phyloP scores from a whole-genome alignment of 92 coral and sea anemone species.

The Muricea muricata region DNA sequence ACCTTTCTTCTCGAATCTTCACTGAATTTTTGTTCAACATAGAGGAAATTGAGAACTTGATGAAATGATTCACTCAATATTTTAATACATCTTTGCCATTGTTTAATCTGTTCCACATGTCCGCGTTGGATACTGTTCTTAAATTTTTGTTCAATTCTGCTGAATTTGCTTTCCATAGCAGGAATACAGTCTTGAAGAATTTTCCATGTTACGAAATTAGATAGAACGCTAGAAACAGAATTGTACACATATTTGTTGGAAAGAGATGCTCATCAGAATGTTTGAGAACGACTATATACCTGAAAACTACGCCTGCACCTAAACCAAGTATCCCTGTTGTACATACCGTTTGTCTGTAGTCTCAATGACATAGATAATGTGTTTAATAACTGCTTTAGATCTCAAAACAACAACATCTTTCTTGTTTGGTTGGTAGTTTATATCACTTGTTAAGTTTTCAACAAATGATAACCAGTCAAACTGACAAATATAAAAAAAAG shows the following conservation, averaged over 20 bases:
- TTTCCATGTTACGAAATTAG: slow-evolving; percentile 40
- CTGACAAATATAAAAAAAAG: slow-evolving; percentile 27
- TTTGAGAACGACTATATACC: too few species aligned
- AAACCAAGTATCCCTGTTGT: too few species aligned
- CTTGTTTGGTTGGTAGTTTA: slow-evolving; percentile 53
- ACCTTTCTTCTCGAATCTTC: slow-evolving; percentile 74
- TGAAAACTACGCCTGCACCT: too few species aligned
- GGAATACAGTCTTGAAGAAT: slow-evolving; percentile 31
- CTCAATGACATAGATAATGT: slow-evolving; percentile 48
- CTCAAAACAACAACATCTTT: slow-evolving; percentile 66
- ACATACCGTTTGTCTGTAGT: slow-evolving; percentile 74
- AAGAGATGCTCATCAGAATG: neutral
- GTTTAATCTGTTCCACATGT: neutral
- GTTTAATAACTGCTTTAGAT: slow-evolving; percentile 55
- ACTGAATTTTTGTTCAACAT: slow-evolving; percentile 76
- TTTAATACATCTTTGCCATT: slow-evolving; percentile 65
- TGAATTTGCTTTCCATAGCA: slow-evolving; percentile 46
- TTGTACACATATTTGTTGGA: neutral
- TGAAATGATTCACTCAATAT: slow-evolving; percentile 60
- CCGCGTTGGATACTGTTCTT: neutral
- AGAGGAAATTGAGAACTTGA: slow-evolving; percentile 75
- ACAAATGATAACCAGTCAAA: slow-evolving; percentile 75
- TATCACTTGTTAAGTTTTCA: slow-evolving; percentile 59
- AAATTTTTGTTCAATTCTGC: neutral
- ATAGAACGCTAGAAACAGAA: neutral